Base-by-base conservation (phyloP, 2,888 invertebrate species). In the Helleia helle region DNA sequence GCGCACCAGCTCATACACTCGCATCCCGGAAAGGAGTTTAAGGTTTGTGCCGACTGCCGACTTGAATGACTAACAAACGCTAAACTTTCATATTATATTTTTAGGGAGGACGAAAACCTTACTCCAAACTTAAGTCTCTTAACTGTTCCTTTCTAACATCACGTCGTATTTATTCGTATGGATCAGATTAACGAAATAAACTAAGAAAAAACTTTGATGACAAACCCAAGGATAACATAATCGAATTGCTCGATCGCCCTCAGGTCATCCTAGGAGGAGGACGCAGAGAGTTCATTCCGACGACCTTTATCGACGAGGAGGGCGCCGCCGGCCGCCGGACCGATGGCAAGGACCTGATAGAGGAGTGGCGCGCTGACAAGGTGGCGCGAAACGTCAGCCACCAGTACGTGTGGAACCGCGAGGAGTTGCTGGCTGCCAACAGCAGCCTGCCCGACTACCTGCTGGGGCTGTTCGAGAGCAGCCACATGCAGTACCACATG, bases 241-340 rank as follows among this genome's bases (percentile, higher is more conserved):
- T n/a, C n/a, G n/a, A n/a, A n/a, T n/a, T n/a, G n/a, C n/a, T n/a
- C n/a, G n/a, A n/a, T n/a, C n/a, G n/a, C n/a, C n/a, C n/a, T n/a
- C 48, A 90, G 86, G 87, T 92, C 0, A 88, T 93, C 30, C 63
- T 93, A 44, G 93, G 93, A 0, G 93, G 93, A 0, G 93, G 93
- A 1, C 77, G 91, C 15, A 67, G 72, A 4, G 86, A 89, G 43
- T 90, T 93, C 50, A 58, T 90, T 9, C 88, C 90, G 0, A 83
- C 70, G 7, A 64, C 63, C 1, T 55, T 53, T 0, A 51, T 50
- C 11, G 91, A 89, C 62, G 86, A 75, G 15, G 85, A 87, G 46
- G 84, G 83, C 1, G 54, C 62, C 1, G 17, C 9, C 0, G 87
- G 89, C 0, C 50, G 56, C 1, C 65, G 89, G 34, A 54, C 68